phyloP scores from a whole-genome alignment of 2,888 invertebrate genomes.

The Drosophila neutralis region DNA sequence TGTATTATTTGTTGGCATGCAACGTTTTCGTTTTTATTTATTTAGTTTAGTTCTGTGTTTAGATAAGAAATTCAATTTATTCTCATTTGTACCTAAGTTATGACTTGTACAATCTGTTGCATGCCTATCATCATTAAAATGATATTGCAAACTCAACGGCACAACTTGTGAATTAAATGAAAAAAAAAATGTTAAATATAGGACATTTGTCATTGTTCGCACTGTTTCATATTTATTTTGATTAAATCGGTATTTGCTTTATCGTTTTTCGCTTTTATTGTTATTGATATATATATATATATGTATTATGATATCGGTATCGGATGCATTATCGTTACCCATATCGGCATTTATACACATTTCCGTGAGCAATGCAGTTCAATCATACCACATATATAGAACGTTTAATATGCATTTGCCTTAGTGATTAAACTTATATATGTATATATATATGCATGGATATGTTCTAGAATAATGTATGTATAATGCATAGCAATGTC shows the following conservation, averaged over 20 bases:
- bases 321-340: constrained; percentile 6
- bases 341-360: constrained; percentile 2
- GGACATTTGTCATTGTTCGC: constrained; percentile 69
- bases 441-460: constrained; percentile 12
- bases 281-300: background rate
- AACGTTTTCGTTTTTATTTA: constrained; percentile 12
- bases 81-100: constrained; percentile 35
- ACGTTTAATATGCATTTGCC: background rate
- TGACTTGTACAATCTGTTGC: constrained; percentile 43
- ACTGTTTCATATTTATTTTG: constrained; percentile 4
- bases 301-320: background rate
- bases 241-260: constrained; percentile 5
- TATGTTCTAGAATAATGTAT: constrained; percentile 15
- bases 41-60: constrained; percentile 30
- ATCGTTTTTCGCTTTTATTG: background rate
- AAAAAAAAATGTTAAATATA: constrained; percentile 75
- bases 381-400: constrained; percentile 8
- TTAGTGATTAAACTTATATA: constrained; percentile 15
- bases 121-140: constrained; percentile 58
- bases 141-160: constrained; percentile 40
- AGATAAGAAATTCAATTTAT: constrained; percentile 22
- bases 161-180: constrained; percentile 35
- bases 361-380: constrained; percentile 10
- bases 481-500: constrained; percentile 19
- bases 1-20: constrained; percentile 51